Conservation (phyloP, 2,888 invertebrate genomes). For the Heliconius ethilla region DNA sequence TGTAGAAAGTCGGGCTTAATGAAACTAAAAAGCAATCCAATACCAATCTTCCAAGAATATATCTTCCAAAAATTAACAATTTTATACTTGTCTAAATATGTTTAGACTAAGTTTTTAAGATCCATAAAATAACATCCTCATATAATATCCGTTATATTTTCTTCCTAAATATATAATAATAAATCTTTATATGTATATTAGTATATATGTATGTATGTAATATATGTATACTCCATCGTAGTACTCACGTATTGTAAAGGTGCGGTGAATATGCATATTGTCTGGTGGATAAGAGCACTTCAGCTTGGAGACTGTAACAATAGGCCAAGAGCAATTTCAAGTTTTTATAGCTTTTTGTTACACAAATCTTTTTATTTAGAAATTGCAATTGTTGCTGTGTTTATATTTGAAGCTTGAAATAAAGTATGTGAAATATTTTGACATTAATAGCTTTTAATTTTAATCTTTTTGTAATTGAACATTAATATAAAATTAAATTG, state of each 20-base stretch:
- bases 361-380: slow-evolving; percentile 45
- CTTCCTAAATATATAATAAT: neutral
- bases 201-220: neutral
- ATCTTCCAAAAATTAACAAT: neutral
- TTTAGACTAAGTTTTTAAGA: too few relatives aligned
- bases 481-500: too few relatives aligned
- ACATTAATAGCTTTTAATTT: too few relatives aligned
- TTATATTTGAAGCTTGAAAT: neutral
- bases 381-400: slow-evolving; percentile 29
- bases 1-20: neutral
- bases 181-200: neutral
- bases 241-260: slow-evolving; percentile 42
- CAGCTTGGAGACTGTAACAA: slow-evolving; percentile 58
- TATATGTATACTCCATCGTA: slow-evolving; percentile 20
- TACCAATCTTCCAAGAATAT: too few relatives aligned
- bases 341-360: slow-evolving; percentile 59
- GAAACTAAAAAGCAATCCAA: neutral
- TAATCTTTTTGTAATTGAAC: too few relatives aligned
- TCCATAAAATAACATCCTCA: too few relatives aligned
- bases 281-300: slow-evolving; percentile 65
- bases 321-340: slow-evolving; percentile 63
- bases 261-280: slow-evolving; percentile 71
- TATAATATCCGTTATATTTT: neutral
- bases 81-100: too few relatives aligned
- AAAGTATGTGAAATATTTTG: neutral